phyloP scores from a whole-genome alignment of 2,888 invertebrate species.

The Diarsia dahlii region DNA sequence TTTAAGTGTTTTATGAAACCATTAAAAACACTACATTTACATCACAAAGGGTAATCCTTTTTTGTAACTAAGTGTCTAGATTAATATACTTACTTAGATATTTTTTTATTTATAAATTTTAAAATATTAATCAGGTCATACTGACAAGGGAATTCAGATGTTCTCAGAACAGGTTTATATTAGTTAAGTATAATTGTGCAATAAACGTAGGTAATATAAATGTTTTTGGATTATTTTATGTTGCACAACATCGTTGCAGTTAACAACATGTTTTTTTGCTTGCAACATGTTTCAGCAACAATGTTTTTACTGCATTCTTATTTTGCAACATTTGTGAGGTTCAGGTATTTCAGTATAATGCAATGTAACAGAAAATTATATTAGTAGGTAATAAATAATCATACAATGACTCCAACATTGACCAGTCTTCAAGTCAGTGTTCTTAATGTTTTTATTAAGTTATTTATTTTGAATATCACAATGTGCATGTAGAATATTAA shows the following conservation, averaged over 20 bases:
- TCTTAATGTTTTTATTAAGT: constrained; percentile 19
- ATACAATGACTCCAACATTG: neutral
- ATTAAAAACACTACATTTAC: neutral
- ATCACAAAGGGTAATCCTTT: neutral
- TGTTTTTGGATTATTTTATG: neutral
- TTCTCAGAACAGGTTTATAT: neutral
- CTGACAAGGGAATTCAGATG: neutral
- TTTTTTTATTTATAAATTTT: neutral
- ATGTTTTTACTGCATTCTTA: neutral
- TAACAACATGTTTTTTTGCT: neutral
- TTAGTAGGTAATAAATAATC: neutral
- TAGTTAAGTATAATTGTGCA: neutral
- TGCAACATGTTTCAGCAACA: neutral
- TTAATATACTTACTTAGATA: neutral
- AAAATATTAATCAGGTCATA: neutral
- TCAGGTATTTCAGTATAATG: too few relatives aligned
- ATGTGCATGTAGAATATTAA: constrained; percentile 1
- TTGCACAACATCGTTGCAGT: neutral
- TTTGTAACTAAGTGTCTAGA: neutral
- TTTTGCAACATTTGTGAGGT: neutral
- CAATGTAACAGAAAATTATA: neutral
- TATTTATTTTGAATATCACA: neutral
- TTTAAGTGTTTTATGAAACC: neutral
- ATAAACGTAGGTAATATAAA: neutral
- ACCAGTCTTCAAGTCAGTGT: neutral